Conservation (phyloP, 1,140 invertebrate species). For the Drosophila erecta region DNA sequence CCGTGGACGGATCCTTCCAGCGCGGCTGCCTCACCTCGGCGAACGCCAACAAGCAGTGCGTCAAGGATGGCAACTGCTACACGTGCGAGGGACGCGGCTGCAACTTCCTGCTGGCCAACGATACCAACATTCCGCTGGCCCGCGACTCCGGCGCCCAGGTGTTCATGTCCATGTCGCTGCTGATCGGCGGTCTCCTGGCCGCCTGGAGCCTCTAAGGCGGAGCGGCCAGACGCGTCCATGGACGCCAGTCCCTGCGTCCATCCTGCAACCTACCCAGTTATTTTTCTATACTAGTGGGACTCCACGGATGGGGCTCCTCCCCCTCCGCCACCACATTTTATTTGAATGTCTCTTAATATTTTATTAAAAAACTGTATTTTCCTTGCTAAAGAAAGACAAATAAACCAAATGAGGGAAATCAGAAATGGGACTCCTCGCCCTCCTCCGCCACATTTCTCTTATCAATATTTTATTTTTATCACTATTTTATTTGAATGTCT, state of each 20-base stretch:
- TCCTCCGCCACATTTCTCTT: too few species aligned
- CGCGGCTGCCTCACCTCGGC: constrained; percentile 74
- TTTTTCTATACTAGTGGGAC: too few species aligned
- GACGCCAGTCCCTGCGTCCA: too few species aligned
- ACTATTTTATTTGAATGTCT: too few species aligned
- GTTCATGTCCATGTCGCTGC: constrained; percentile 38
- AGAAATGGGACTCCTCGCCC: too few species aligned
- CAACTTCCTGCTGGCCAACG: constrained; percentile 60
- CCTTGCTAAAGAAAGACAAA: constrained; percentile 10
- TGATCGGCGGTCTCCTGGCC: constrained; percentile 38
- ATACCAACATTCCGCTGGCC: constrained; percentile 63
- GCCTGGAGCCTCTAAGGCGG: constrained; percentile 25
- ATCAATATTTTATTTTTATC: too few species aligned
- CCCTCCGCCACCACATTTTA: too few species aligned
- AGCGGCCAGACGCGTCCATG: too few species aligned
- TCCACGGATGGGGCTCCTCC: too few species aligned
- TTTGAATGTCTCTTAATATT: too few species aligned
- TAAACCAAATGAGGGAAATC: constrained; percentile 1
- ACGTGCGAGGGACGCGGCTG: constrained; percentile 73
- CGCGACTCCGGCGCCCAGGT: constrained; percentile 58
- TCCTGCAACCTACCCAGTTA: background rate
- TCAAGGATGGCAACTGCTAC: constrained; percentile 64
- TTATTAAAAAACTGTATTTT: too few species aligned
- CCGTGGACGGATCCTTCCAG: constrained; percentile 63
- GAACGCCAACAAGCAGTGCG: constrained; percentile 65